Evolutionary conservation across 2,113 vertebrate species (phyloP), one percentile per base, ranked within the genome.

Genomic region (Chloropsis hardwickii): DNA sequence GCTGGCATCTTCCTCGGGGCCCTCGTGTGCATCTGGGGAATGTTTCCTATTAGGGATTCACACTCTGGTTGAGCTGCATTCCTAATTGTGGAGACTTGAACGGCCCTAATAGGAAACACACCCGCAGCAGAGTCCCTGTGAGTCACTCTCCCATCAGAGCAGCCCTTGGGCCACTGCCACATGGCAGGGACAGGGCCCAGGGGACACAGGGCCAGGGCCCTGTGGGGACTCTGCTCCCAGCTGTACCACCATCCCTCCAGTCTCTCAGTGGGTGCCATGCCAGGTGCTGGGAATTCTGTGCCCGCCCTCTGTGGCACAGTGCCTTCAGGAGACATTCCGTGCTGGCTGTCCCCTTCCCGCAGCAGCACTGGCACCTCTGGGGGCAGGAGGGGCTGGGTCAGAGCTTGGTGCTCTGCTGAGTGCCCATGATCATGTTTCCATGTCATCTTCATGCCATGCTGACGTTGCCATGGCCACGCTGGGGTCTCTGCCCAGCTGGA

Each of bases 11-110:
- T 95, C 86, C 81, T 85, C 80, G 33, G 89, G 94, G 85, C 95
- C 89, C 94, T 94, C 86, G 3, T 50, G 57, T 11, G 14, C 96
- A 94, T 84, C 66, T 57, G 78, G 84, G 92, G 96, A 91, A 92
- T 97, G 96, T 96, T 97, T 97, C 95, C 92, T 87, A 95, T 97
- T 95, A 97, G 91, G 94, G 94, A 97, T 97, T 97, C 97, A 97
- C 97, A 97, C 97, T 97, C 96, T 95, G 96, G 96, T 94, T 96
- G 94, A 96, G 94, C 90, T 92, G 50, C 92, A 96, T 97, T 96
- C 96, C 96, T 95, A 96, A 95, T 95, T 95, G 94, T 83, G 97
- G 96, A 96, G 97, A 93, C 94, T 97, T 72, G 76, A 97, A 53
- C 78, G 64, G 93, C 88, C 94, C 92, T 96, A 96, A 97, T 97